These are phyloP conservation scores for Helicoverpa armigera DNA, from an alignment of 1,140 invertebrate species.

Conservation along the genomic window DNA sequence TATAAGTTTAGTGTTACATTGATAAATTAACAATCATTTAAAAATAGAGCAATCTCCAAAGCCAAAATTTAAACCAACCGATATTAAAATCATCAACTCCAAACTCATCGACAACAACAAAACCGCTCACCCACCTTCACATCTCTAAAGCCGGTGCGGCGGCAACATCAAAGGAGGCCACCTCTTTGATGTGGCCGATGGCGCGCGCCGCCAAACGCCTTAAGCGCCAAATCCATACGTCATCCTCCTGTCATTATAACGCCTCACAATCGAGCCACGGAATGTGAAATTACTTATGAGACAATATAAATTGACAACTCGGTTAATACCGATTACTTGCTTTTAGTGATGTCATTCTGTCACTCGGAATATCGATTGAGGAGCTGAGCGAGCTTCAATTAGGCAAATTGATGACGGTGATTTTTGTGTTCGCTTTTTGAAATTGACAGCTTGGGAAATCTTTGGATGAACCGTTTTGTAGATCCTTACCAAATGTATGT, in stretches of 20 bases:
- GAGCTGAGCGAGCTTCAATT: constrained; percentile 54
- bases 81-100: neutral
- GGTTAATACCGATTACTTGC: constrained; percentile 79
- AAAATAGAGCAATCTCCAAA: too few relatives aligned
- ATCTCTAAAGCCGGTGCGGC: constrained; percentile 74
- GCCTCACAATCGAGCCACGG: constrained; percentile 81
- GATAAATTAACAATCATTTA: too few relatives aligned
- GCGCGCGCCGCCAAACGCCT: constrained; percentile 84
- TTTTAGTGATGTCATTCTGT: constrained; percentile 62
- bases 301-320: constrained; percentile 85
- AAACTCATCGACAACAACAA: constrained; percentile 59
- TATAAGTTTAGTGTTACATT: too few relatives aligned
- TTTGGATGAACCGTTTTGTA: neutral
- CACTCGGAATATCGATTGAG: constrained; percentile 29
- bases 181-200: constrained; percentile 85
- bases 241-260: constrained; percentile 86
- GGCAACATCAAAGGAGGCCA: constrained; percentile 85
- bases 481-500: too few relatives aligned
- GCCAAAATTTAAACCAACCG: too few relatives aligned
- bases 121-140: constrained; percentile 48
- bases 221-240: constrained; percentile 86
- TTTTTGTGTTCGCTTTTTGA: neutral
- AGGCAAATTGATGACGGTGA: constrained; percentile 29
- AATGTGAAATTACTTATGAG: constrained; percentile 85
- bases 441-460: constrained; percentile 20